A percentile compares a stretch with the other conserved stretches of the same genome.
Conservation (phyloP, 2,113 vertebrate species). For the Cepphus grylle region DNA sequence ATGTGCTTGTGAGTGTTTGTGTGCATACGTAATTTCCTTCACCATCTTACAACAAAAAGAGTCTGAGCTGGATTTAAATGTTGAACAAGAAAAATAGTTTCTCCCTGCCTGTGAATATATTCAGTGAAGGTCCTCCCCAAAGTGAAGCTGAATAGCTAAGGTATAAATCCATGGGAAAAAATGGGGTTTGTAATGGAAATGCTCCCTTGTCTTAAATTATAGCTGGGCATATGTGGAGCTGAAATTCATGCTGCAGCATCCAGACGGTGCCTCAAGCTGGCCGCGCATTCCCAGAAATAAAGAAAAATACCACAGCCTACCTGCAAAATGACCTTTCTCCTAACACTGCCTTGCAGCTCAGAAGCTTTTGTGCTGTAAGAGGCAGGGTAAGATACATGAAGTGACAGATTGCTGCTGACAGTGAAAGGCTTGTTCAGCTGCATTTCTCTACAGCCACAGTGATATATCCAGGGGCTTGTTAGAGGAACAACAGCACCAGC, state of each 20-base stretch:
- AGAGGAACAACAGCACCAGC: slow-evolving; percentile 46
- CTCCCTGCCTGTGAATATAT: neutral
- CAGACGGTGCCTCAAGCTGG: slow-evolving; percentile 43
- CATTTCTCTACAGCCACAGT: slow-evolving; percentile 47
- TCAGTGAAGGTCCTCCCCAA: neutral
- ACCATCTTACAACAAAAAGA: neutral
- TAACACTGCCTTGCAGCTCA: neutral
- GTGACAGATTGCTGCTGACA: slow-evolving; percentile 60
- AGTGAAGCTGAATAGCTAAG: neutral
- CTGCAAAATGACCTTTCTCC: slow-evolving; percentile 42
- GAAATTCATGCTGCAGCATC: slow-evolving; percentile 36
- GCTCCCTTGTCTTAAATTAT: neutral
- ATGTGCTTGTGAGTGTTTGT: neutral
- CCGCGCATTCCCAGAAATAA: neutral
- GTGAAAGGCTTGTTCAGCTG: slow-evolving; percentile 41
- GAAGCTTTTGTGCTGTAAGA: slow-evolving; percentile 20
- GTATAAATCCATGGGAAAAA: slow-evolving; percentile 29
- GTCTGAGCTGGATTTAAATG: neutral
- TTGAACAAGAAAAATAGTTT: neutral
- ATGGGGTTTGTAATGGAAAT: slow-evolving; percentile 28
- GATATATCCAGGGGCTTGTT: slow-evolving; percentile 54
- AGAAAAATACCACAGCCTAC: slow-evolving; percentile 1
- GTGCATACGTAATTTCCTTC: slow-evolving; percentile 38
- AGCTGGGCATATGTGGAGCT: slow-evolving; percentile 1
- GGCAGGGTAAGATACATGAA: neutral